Base-by-base conservation (phyloP, 2,113 vertebrate species). In the Camelus bactrianus region DNA sequence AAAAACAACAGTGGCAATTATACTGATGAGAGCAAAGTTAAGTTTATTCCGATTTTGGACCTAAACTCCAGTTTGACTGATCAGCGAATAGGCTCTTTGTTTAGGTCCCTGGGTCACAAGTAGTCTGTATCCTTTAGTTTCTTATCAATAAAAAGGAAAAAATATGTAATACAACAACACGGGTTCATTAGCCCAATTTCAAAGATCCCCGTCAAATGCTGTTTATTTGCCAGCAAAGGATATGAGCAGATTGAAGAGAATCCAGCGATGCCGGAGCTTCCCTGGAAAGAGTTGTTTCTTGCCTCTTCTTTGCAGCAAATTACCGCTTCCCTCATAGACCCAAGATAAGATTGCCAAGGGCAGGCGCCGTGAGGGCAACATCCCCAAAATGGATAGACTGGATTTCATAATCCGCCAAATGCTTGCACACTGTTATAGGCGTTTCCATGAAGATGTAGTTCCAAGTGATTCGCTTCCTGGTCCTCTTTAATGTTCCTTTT, bases 331-430 rank as follows among this genome's bases (percentile, higher is more conserved):
- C 22, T 54, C 24, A 42, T 20, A 50, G 56, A 38, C 50, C 12
- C 8, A 11, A 50, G 16, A 50, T 7, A 6, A 60, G 54, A 13
- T 26, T 60, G 16, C 30, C 22, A 11, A 62, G 14, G 15, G 32
- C 28, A 54, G 20, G 38, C 67, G 8, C 38, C 24, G 32, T 7
- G 1, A 82, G 65, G 13, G 16, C 75, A 32, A 5, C 12, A 28
- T 54, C 42, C 13, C 35, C 22, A 22, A 82, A 73, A 87, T 30
- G 10, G 2, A 17, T 42, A 35, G 28, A 56, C 32, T 89, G 54
- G 62, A 69, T 75, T 96, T 83, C 17, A 2, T 65, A 86, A 86
- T 35, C 38, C 54, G 28, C 26, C 38, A 80, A 95, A 93, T n/a
- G 77, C 35, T 70, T n/a, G 30, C 10, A 50, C 12, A 19, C 26